Evolutionary conservation across 2,113 vertebrate species (phyloP), one percentile per base, ranked within the genome.

Genomic region (Monopterus albus): DNA sequence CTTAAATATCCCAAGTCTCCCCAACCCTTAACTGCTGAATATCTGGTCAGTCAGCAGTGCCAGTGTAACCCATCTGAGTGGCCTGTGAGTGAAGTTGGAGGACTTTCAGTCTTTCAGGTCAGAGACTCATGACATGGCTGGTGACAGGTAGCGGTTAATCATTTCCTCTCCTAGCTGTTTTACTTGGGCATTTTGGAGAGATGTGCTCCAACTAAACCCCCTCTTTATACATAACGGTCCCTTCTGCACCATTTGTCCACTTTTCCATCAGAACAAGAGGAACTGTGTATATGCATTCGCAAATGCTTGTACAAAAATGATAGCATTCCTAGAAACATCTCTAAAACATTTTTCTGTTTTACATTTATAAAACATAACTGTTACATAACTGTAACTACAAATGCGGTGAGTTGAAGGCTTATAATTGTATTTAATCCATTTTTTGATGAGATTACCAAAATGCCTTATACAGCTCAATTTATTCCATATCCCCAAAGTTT

Each of bases 111-210:
- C 31, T 10, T 51, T 69, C 23, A 17, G 49, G 18, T n/a, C n/a
- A n/a, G n/a, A n/a, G 36, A 66, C 23, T 29, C 4, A 13, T 46
- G 21, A 72, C 18, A 3, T 2, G n/a, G 60, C 69, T 11, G 21
- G 10, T 7, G 2, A 25, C 12, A 39, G 46, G 39, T 25, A 43
- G 58, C 49, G 39, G 75, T 84, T 82, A 79, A 84, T 87, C 7
- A 87, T 84, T 79, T 64, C 51, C 50, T 50, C 36, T 62, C 23
- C 3, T 3, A 9, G 6, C 18, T 42, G 45, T 57, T 46, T 52
- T 65, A 45, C 20, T 64, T 47, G 21, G 9, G 8, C 18, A 42
- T 70, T 55, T 28, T 15, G 31, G 17, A 3, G 26, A 56, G n/a
- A 66, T 5, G 18, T 46, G 7, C 62, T 53, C 11, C 2, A 39